Conservation (phyloP, 2,888 invertebrate species). For the Tetramorium bicarinatum region DNA sequence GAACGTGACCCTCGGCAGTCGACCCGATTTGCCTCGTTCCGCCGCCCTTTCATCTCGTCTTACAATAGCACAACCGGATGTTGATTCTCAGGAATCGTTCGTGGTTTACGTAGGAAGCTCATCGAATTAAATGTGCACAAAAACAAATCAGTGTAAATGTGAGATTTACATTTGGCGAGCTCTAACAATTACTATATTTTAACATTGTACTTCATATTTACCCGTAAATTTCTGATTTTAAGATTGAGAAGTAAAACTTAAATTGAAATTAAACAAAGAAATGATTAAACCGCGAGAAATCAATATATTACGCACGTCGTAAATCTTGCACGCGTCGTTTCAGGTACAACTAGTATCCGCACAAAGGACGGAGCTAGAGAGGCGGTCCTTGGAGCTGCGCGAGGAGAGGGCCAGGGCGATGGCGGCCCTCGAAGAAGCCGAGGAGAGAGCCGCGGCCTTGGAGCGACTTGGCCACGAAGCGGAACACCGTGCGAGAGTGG, state of each 20-base stretch:
- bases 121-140: background rate
- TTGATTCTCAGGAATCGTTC: slow-evolving; percentile 64
- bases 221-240: background rate
- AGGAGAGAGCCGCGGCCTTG: slow-evolving; percentile 94
- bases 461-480: slow-evolving; percentile 90
- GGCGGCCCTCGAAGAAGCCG: slow-evolving; percentile 95
- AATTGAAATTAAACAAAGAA: background rate
- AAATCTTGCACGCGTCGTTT: slow-evolving; percentile 49
- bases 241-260: background rate
- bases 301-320: background rate
- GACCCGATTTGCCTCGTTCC: slow-evolving; percentile 54
- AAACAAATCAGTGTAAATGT: background rate
- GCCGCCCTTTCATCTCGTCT: slow-evolving; percentile 61
- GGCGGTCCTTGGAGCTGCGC: slow-evolving; percentile 91
- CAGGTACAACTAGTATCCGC: slow-evolving; percentile 93
- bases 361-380: slow-evolving; percentile 94
- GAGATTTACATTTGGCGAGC: background rate
- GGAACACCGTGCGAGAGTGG: slow-evolving; percentile 84
- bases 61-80: slow-evolving; percentile 53
- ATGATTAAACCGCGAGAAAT: background rate
- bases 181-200: background rate
- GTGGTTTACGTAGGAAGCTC: slow-evolving; percentile 20
- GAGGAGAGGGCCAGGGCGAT: slow-evolving; percentile 94
- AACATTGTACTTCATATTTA: background rate
- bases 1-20: slow-evolving; percentile 68